Base-by-base conservation (phyloP, 2,113 vertebrate genomes). In the Scomber colias region DNA sequence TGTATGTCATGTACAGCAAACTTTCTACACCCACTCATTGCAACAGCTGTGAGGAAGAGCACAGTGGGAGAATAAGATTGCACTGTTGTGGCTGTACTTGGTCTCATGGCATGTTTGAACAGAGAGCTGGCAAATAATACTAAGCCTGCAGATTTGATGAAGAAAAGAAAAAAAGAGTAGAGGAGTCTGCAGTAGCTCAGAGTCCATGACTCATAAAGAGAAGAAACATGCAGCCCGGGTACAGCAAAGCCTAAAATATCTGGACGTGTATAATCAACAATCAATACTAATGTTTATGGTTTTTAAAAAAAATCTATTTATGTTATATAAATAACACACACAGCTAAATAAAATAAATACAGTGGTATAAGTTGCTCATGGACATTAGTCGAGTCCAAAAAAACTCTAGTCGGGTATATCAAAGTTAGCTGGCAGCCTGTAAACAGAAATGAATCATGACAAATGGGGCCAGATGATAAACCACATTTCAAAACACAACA, bases 101-200 rank as follows among this genome's bases (percentile, higher is more conserved):
- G 31, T 61, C 62, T 64, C 7, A 2, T 56, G 54, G 62, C 77
- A 72, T 71, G 90, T 82, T 85, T 79, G 46, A 79, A 88, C 86
- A 85, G 71, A 70, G 50, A 71, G 19, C 56, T 81, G 64, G 63
- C 9, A 75, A 77, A 75, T 64, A 60, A 62, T 65, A 16, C 59
- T 45, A 62, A 69, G 59, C 49, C 53, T 71, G 15, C 54, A 55
- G 57, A 10, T 60, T 27, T 27, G 24, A 27, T 27, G 24, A 27
- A 27, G 24, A 21, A 8, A 68, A 49, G 14, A 40, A 21, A 17
- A 21, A 3, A 35, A 62, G 73, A 21, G 21, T 12, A 53, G 17
- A 21, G 4, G 24, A 71, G 13, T 68, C 50, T 72, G 55, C 12
- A 45, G 46, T 46, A 46, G 21, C 51, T 65, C 13, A 46, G 15